Conservation (phyloP, 2,888 invertebrate genomes). For the Drosophila nigricruria region DNA sequence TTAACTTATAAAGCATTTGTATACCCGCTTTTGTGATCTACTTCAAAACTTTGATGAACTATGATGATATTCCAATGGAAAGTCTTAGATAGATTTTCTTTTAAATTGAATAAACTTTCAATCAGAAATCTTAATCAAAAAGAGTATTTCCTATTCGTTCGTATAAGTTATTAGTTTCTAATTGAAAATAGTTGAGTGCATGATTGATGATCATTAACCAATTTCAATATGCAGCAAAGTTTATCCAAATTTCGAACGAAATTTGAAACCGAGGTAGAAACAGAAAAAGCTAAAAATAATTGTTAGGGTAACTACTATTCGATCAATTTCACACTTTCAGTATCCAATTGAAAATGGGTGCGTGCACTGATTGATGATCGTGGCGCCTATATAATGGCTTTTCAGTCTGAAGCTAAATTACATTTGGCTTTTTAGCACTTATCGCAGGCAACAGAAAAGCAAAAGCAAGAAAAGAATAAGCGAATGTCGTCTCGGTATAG, state of each 20-base stretch:
- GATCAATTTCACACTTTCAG: background rate
- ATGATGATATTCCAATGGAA: too few species aligned
- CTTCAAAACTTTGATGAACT: too few species aligned
- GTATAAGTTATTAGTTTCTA: background rate
- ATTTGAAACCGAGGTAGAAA: background rate
- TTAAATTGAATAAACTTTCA: too few species aligned
- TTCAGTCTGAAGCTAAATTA: slow-evolving; percentile 42
- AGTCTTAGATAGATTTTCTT: too few species aligned
- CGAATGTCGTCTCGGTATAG: slow-evolving; percentile 14
- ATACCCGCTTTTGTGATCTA: too few species aligned
- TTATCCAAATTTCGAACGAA: background rate
- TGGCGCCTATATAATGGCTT: slow-evolving; percentile 58
- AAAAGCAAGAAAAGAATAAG: slow-evolving; percentile 7
- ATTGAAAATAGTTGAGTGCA: background rate
- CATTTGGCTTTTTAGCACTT: slow-evolving; percentile 63
- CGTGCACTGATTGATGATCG: slow-evolving; percentile 58
- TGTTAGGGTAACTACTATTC: slow-evolving; percentile 23
- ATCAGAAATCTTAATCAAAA: background rate
- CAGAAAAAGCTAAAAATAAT: background rate
- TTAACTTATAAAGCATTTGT: too few species aligned
- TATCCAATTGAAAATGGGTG: slow-evolving; percentile 40
- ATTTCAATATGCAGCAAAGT: background rate
- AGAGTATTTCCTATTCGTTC: background rate
- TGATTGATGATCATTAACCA: slow-evolving; percentile 3
- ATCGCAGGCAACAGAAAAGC: slow-evolving; percentile 16